phyloP scores from a whole-genome alignment of 2,797 vertebrate genomes.

The Hydrophis major region DNA sequence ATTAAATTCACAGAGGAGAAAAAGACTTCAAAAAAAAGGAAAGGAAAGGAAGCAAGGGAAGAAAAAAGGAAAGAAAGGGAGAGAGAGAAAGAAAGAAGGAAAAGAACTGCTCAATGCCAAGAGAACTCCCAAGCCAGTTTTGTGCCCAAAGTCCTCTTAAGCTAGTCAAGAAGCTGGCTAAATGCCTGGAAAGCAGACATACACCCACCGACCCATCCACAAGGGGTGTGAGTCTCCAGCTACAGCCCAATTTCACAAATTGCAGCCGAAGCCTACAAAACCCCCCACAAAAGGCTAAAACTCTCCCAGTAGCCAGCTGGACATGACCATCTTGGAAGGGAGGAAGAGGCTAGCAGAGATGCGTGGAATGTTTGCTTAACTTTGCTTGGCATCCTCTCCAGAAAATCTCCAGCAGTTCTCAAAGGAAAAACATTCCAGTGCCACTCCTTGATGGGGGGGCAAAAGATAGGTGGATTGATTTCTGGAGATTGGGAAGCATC shows the following conservation, averaged over 20 bases:
- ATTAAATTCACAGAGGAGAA: constrained; percentile 1
- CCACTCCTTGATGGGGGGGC: too few relatives aligned
- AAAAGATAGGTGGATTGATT: background rate
- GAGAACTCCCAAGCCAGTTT: constrained; percentile 27
- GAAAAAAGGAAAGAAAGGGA: too few relatives aligned
- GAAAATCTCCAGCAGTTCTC: background rate
- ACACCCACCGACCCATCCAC: background rate
- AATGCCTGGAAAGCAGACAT: constrained; percentile 42
- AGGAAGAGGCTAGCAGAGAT: background rate
- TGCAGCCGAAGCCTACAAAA: background rate
- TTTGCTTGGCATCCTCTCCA: background rate
- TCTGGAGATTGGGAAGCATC: background rate
- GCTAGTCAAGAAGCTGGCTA: constrained; percentile 26
- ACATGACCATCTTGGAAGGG: background rate
- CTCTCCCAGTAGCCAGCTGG: background rate
- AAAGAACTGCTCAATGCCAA: constrained; percentile 31
- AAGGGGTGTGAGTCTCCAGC: constrained; percentile 30
- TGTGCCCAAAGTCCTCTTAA: constrained; percentile 41
- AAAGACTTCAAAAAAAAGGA: background rate
- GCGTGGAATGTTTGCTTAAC: background rate
- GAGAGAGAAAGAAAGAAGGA: too few relatives aligned
- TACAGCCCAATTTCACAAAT: constrained; percentile 21
- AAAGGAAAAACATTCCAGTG: background rate
- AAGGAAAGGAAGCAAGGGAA: too few relatives aligned
- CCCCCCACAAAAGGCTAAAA: background rate